Conservation (phyloP, 2,888 invertebrate genomes). For the Parnassius glacialis region DNA sequence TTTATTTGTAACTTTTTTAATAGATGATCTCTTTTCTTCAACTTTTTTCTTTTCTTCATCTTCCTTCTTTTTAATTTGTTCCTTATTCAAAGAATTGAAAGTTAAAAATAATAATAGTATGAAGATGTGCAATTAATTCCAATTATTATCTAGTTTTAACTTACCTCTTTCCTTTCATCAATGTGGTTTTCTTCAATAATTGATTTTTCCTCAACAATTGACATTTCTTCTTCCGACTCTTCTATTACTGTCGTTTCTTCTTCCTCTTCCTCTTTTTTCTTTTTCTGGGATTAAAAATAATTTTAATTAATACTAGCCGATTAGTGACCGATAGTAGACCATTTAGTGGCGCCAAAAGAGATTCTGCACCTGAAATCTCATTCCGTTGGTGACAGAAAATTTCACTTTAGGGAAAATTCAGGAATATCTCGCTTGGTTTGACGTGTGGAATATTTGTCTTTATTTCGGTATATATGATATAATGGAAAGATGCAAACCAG, state of each 20-base stretch:
- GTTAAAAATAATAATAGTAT: conserved; percentile 15
- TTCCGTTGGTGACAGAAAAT: no score
- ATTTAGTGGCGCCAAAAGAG: no score
- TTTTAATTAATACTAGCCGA: no score
- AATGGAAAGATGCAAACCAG: no score
- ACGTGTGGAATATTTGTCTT: no score
- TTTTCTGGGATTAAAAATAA: conserved; percentile 52
- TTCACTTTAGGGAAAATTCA: no score
- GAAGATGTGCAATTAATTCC: conserved; percentile 30
- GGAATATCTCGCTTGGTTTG: no score
- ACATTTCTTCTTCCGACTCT: conserved; percentile 77
- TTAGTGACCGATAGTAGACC: no score
- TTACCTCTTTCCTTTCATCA: conserved; percentile 72
- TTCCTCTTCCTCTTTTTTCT: conserved; percentile 75
- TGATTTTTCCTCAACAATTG: conserved; percentile 70
- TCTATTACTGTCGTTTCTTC: conserved; percentile 66
- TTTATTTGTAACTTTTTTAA: conserved; percentile 61
- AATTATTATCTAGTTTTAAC: conserved; percentile 18
- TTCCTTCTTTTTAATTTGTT: conserved; percentile 44
- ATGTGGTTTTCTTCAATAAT: conserved; percentile 74
- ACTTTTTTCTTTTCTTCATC: conserved; percentile 35
- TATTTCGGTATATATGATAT: no score
- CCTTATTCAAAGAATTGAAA: conserved; percentile 29
- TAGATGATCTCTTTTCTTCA: conserved; percentile 58
- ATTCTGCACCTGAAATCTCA: no score